Base-by-base conservation (phyloP, 1,140 invertebrate species). In the Riptortus pedestris region DNA sequence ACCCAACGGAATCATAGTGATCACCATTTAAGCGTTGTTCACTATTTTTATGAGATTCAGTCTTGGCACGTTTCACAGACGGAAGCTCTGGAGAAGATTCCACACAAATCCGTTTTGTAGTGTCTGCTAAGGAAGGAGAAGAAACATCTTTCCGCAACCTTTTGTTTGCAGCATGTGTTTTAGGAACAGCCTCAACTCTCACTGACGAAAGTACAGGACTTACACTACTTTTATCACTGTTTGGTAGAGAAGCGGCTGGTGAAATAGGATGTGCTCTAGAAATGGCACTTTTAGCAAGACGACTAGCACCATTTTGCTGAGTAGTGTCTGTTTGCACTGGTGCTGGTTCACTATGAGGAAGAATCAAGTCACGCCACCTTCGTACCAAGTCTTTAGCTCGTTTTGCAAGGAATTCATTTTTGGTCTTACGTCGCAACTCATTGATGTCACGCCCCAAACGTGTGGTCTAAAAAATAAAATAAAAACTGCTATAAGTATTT, bases 361-460 rank as follows among this genome's bases (percentile, higher is more conserved):
- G 75, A 67, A 91, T 79, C 76, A 90, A 82, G 77, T 87, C 85
- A 68, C 92, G 83, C 93, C 93, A 97, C 77, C 85, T 82, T 70
- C 91, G 90, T 31, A 97, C 83, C 72, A 96, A 78, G 73, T 90
- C 86, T 75, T 96, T 96, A 16, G 90, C 89, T 67, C 93, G 81
- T 70, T 87, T 86, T 26, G 91, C 91, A 72, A 97, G 78, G 45
- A 83, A 80, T 69, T 91, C 85, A 75, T 90, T 85, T 52, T 78
- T 83, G 33, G 91, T 92, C 74, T 91, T 90, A 63, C 88, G 79
- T 60, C 93, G 81, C 24, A 96, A 76, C 75, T 94, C 90, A 77
- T 96, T 96, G 71, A 96, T 88, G 72, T 90, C 85, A 76, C 89
- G 91, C n/a, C 92, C 93, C 74, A 97, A 80, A 83, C 93, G 80